Evolutionary conservation across 2,888 invertebrate species (phyloP), one percentile per base, ranked within the genome.

Genomic region (Trachelus iudaicus): DNA sequence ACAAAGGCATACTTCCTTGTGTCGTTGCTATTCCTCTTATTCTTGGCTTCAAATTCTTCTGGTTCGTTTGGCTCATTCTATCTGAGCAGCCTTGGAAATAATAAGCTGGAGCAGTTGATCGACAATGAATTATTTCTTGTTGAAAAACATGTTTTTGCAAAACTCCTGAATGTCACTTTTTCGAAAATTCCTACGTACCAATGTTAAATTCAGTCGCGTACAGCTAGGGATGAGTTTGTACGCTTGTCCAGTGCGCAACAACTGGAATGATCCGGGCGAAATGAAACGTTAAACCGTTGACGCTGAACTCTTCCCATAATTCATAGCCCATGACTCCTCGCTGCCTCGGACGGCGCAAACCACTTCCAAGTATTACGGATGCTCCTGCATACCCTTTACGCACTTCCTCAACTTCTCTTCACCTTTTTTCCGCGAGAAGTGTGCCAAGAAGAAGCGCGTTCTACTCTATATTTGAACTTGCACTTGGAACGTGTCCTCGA

Each of bases 391-490:
- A 30, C 73, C 40, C 73, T 74, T 40, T 15, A 30, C 34, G 74
- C 74, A 23, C 30, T 74, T 74, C 74, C 56, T 23, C 56, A 6
- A 56, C 56, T 56, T 56, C 56, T 56, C 56, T 56, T 56, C 23
- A 56, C 23, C 56, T 74, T 74, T 74, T 40, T 74, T 40, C 34
- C 35, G 23, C n/a, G 71, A 74, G n/a, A 40, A 40, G 74, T 40
- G 34, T 74, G 74, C 74, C 74, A 74, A 74, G 74, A 74, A 74
- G 74, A 74, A 74, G 74, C 37, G 34, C 74, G 23, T 35, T 33
- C 30, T 78, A 75, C 80, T 79, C 80, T 79, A 79, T 80, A 79
- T 80, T 76, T 80, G 77, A 77, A 79, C 79, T 80, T 79, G 79
- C 79, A 79, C 77, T 79, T 79, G 80, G 80, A 75, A 40, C 79